Evolutionary conservation across 30 jellyfish, hydroid and myxozoan genomes (phyloP).

Genomic region (Pseudorhiza aurosa): DNA sequence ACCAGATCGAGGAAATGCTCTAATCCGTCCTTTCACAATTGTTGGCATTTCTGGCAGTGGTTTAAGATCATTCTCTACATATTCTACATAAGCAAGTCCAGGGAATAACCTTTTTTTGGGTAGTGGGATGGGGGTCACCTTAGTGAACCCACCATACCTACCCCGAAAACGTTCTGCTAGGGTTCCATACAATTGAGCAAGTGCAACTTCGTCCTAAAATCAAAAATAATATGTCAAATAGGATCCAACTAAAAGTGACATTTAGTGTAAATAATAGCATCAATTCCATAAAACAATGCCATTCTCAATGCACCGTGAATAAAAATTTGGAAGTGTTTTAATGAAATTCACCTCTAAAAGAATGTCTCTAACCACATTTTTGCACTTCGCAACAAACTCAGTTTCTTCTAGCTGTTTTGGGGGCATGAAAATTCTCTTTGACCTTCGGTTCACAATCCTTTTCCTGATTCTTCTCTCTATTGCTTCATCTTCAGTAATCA

Average conservation of each 20-base stretch:
- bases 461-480: conserved; percentile 55
- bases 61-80: conserved; percentile 56
- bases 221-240: background rate
- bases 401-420: conserved; percentile 79
- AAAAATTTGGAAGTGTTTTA: too few species aligned
- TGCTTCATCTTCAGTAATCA: conserved; percentile 85
- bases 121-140: conserved; percentile 69
- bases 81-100: conserved; percentile 83
- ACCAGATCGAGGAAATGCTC: conserved; percentile 72
- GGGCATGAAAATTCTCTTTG: conserved; percentile 62
- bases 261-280: too few species aligned
- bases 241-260: background rate
- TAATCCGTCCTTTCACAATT: conserved; percentile 62
- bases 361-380: conserved; percentile 64
- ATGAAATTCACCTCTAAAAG: conserved; percentile 71
- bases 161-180: conserved; percentile 81
- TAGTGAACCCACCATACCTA: conserved; percentile 88
- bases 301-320: too few species aligned
- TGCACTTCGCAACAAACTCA: conserved; percentile 73
- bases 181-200: conserved; percentile 70
- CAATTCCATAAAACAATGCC: too few species aligned
- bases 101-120: conserved; percentile 65
- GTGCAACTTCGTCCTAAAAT: conserved; percentile 84
- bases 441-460: conserved; percentile 70
- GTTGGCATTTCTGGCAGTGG: conserved; percentile 88